A percentile compares a stretch with the other conserved stretches of the same genome.
phyloP scores from a whole-genome alignment of 1,140 invertebrate genomes.

The Dolichoris vasculosae region DNA sequence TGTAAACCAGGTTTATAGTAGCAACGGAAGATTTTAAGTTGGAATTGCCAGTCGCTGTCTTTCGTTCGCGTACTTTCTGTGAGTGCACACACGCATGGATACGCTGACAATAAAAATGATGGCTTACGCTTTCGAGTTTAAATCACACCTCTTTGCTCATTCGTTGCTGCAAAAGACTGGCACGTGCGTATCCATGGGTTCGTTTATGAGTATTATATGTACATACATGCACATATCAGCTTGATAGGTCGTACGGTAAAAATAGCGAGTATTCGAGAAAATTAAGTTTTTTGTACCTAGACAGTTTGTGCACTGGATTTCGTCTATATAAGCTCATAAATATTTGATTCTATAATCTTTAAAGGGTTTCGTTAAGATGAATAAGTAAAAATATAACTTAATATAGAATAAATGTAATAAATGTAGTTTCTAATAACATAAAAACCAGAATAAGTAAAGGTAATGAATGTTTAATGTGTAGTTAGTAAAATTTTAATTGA shows the following conservation, averaged over 20 bases:
- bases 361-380: background rate
- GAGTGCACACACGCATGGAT: background rate
- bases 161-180: background rate
- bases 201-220: background rate
- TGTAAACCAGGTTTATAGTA: conserved; percentile 49
- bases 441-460: background rate
- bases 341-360: background rate
- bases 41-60: conserved; percentile 36
- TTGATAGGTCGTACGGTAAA: background rate
- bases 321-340: background rate
- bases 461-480: background rate
- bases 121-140: conserved; percentile 25
- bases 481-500: background rate
- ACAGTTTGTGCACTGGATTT: background rate
- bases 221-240: background rate
- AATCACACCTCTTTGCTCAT: conserved; percentile 25
- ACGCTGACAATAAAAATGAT: conserved; percentile 31
- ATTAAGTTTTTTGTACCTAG: background rate
- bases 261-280: background rate
- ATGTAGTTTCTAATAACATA: background rate
- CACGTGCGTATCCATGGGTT: background rate
- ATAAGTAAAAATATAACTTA: background rate
- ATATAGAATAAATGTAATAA: background rate
- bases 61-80: background rate
- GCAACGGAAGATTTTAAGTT: conserved; percentile 26